Base-by-base conservation (phyloP, 2,888 invertebrate species). In the Dioctria linearis region DNA sequence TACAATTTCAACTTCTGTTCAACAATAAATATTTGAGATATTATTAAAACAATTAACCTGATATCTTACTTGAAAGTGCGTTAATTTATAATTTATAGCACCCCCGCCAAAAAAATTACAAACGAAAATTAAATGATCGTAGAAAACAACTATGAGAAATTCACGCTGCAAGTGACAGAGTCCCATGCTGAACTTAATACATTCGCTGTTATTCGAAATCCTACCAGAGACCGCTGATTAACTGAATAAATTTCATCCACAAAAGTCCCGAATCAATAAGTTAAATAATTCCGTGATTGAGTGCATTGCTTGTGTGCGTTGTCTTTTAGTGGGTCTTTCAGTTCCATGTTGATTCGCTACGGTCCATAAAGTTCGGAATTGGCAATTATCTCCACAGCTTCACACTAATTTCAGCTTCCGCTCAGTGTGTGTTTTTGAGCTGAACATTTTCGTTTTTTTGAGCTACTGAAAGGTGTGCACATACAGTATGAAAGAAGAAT, bases 301-400 rank as follows among this genome's bases (percentile, higher is more conserved):
- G 51, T n/a, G 71, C 71, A 51, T 39, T 37, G 54, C 39, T 25
- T 25, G 11, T 37, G 40, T n/a, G 51, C 42, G 57, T n/a, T 71
- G 40, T 25, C 25, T 25, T 25, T 25, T 25, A 54, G 25, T 71
- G 51, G n/a, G 54, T 11, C 51, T 37, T 8, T n/a, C 49, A 39
- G 37, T 59, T 59, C n/a, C 71, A 49, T 46, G 40, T 54, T 43
- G 75, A 75, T 75, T 75, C 42, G 61, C 61, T 40, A 75, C 75
- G 75, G 75, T 75, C 75, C 75, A 75, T 75, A 75, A 75, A 75
- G 75, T 46, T 37, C 75, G 25, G 59, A 75, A 75, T 75, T 75
- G 75, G 75, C 75, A 75, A 75, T 75, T 75, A 75, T 75, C 75
- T 75, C 75, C 75, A 43, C 75, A 75, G 75, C 75, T 75, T 75